Conservation (phyloP, 2,797 vertebrate species). For the Tokudaia tokunoshimensis region DNA sequence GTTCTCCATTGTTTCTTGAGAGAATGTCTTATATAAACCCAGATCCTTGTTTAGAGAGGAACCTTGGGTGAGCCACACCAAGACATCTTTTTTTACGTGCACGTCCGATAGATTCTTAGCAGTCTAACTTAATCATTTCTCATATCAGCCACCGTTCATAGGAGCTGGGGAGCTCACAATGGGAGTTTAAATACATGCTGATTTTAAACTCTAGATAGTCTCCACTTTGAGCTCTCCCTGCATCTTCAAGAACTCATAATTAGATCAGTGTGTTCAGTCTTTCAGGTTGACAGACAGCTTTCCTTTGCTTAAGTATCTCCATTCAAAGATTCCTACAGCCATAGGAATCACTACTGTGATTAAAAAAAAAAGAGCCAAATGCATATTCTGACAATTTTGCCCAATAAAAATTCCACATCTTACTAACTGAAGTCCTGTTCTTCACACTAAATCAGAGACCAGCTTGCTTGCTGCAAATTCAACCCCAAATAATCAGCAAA, state of each 20-base stretch:
- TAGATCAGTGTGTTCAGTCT: not conserved
- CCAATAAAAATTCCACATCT: not conserved
- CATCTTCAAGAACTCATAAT: not conserved
- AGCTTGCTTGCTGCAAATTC: not conserved
- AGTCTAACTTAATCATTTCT: not conserved
- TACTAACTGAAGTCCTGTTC: not conserved
- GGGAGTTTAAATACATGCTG: not conserved
- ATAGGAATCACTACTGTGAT: not conserved
- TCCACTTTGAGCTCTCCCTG: not conserved
- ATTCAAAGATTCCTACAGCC: not conserved
- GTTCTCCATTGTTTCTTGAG: not conserved
- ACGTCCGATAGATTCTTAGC: not conserved
- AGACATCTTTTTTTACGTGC: not conserved
- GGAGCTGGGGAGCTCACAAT: not conserved
- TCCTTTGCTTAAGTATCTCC: not conserved
- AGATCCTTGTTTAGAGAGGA: not conserved
- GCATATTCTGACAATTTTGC: not conserved
- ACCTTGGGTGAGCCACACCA: not conserved
- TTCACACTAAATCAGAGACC: not conserved
- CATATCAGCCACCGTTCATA: not conserved
- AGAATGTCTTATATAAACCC: not conserved
- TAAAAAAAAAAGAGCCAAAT: not conserved
- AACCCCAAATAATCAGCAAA: not conserved
- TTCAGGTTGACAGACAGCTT: not conserved
- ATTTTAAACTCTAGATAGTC: constrained; percentile 33